Conservation (phyloP, 2,797 vertebrate species). For the Eulemur albifrons region DNA sequence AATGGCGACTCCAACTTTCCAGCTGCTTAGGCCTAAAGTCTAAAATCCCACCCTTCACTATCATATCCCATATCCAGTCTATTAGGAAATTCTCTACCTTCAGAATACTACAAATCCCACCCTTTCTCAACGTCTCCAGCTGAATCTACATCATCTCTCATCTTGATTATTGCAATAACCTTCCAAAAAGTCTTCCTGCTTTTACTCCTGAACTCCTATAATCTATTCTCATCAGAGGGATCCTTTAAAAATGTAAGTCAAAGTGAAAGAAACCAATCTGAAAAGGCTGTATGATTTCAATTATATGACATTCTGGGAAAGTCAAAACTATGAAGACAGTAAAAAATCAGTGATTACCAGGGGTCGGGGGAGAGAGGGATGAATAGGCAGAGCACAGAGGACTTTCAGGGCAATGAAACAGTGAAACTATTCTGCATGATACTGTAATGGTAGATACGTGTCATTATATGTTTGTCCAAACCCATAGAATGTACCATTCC, state of each 20-base stretch:
- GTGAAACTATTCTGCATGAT: neutral
- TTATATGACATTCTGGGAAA: neutral
- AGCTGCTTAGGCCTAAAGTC: neutral
- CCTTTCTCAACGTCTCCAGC: neutral
- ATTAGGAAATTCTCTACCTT: conserved; percentile 6
- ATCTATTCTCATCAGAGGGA: neutral
- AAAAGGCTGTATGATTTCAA: neutral
- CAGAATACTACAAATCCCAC: neutral
- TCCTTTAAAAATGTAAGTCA: neutral
- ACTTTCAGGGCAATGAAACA: neutral
- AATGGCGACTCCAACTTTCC: neutral
- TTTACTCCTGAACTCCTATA: neutral
- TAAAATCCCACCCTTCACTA: neutral
- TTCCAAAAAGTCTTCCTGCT: neutral
- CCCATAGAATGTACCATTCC: neutral
- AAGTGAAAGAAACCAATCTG: neutral
- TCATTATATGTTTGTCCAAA: neutral
- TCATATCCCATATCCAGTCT: neutral
- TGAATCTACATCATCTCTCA: neutral
- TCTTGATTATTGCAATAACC: neutral
- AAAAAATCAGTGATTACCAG: neutral
- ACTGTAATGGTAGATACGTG: neutral
- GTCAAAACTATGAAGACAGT: neutral
- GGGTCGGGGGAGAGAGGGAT: no score
- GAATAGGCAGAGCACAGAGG: neutral